phyloP scores from a whole-genome alignment of 2,113 vertebrate genomes.

The Amblyornis subalaris region DNA sequence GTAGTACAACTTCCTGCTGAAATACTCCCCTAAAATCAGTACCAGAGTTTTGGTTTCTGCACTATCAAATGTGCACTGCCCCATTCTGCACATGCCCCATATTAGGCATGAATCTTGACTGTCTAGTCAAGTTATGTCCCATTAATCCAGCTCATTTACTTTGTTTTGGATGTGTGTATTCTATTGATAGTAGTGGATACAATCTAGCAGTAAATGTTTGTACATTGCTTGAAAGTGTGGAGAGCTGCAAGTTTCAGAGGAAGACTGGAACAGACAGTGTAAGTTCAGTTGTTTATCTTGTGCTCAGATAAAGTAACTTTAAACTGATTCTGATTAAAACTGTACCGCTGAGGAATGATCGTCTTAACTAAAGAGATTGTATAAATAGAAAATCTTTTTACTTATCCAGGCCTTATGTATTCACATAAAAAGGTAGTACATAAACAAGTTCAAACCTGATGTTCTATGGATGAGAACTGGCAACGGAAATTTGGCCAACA shows the following conservation, averaged over 20 bases:
- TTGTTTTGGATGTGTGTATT: background rate
- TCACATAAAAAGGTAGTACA: background rate
- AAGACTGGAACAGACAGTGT: background rate
- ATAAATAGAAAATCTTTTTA: background rate
- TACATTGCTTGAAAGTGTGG: background rate
- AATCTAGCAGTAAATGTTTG: background rate
- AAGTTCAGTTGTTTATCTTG: background rate
- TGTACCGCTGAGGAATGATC: background rate
- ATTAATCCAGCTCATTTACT: background rate
- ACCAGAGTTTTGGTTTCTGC: background rate
- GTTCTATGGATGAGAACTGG: rapidly evolving
- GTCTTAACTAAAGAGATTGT: background rate
- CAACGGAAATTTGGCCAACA: background rate
- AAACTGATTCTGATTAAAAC: background rate
- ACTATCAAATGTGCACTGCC: background rate
- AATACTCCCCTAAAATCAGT: background rate
- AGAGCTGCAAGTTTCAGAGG: background rate
- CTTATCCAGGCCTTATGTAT: background rate
- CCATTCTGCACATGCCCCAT: background rate
- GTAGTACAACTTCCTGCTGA: background rate
- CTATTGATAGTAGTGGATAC: background rate
- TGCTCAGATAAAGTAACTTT: background rate
- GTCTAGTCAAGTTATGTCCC: background rate
- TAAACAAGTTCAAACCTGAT: background rate
- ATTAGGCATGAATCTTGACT: background rate